These are phyloP conservation scores for Xanthorhoe designata DNA, from an alignment of 2,888 invertebrate species.

Conservation along the genomic window DNA sequence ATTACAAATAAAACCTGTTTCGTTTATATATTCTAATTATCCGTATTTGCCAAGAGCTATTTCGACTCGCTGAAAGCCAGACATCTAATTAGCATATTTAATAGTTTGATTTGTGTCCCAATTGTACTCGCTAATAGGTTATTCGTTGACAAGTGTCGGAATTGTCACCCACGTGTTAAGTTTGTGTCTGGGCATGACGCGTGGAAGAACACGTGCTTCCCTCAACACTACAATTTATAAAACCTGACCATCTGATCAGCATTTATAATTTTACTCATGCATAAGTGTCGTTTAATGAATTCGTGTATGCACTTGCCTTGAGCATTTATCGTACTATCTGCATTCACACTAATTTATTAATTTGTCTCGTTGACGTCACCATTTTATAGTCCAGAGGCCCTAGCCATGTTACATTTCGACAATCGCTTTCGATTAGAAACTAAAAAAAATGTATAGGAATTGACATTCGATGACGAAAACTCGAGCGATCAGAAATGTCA, in stretches of 20 bases:
- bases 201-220: constrained; percentile 5
- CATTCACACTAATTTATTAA: neutral
- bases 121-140: constrained; percentile 37
- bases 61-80: constrained; percentile 23
- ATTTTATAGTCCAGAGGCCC: too few relatives aligned
- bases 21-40: constrained; percentile 27
- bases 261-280: neutral
- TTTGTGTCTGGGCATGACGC: constrained; percentile 5
- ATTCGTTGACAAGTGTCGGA: constrained; percentile 38
- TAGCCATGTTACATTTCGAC: too few relatives aligned
- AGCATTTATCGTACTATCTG: neutral
- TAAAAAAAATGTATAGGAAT: too few relatives aligned
- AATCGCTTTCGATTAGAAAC: too few relatives aligned
- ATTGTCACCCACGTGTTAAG: constrained; percentile 33
- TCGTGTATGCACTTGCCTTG: neutral
- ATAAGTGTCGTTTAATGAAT: too few relatives aligned
- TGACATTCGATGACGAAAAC: too few relatives aligned
- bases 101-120: constrained; percentile 38
- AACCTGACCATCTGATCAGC: constrained; percentile 7
- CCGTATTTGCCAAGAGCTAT: constrained; percentile 31
- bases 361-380: too few relatives aligned
- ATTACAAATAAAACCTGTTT: constrained; percentile 33
- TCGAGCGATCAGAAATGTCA: too few relatives aligned
- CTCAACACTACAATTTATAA: neutral
- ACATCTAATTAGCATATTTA: constrained; percentile 29